Conservation (phyloP, 2,113 vertebrate species). For the Tor tambroides region DNA sequence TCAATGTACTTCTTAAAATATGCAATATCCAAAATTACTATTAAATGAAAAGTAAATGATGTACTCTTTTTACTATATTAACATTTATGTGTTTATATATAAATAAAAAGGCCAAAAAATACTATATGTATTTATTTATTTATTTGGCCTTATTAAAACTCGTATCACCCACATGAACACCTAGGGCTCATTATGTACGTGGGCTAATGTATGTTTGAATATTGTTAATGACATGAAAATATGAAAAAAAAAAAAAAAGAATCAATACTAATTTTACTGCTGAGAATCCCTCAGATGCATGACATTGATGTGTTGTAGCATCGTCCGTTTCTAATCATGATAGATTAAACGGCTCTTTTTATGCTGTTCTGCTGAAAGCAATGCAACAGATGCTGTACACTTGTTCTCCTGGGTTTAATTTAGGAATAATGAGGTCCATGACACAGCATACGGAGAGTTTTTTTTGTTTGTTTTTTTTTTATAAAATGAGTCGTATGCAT, state of each 20-base stretch:
- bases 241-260: not conserved
- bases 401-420: not conserved
- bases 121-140: too few species aligned
- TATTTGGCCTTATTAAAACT: not conserved
- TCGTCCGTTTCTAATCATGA: not conserved
- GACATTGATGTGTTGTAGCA: not conserved
- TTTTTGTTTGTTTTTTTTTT: not conserved
- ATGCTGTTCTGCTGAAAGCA: not conserved
- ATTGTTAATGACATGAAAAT: not conserved
- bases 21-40: too few species aligned
- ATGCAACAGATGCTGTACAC: constrained; percentile 19
- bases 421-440: not conserved
- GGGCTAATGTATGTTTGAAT: not conserved
- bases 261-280: not conserved
- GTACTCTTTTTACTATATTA: too few species aligned
- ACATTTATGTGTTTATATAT: too few species aligned
- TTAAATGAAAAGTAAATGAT: too few species aligned
- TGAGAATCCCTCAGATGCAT: not conserved
- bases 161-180: not conserved
- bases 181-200: not conserved
- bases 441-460: not conserved
- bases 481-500: not conserved
- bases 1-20: too few species aligned
- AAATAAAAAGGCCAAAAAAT: too few species aligned
- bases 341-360: not conserved